Evolutionary conservation across 2,888 invertebrate species (phyloP).

Genomic region (Dasypolia templi): DNA sequence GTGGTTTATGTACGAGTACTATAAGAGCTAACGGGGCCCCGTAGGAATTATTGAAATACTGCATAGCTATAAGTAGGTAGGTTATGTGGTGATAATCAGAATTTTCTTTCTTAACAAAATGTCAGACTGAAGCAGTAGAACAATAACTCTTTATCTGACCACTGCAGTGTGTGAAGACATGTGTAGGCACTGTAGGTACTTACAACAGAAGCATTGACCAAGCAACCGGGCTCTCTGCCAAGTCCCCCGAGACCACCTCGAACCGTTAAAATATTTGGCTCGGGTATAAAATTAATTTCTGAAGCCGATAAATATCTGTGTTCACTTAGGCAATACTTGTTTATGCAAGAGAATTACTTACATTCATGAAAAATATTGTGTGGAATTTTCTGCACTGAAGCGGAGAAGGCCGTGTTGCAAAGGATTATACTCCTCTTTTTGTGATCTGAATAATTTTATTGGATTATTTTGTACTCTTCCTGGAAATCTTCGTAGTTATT

Average conservation of each 20-base stretch:
- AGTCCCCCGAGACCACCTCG: slow-evolving; percentile 13
- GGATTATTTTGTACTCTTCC: background rate
- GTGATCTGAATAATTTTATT: background rate
- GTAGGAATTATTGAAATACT: background rate
- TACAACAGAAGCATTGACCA: slow-evolving; percentile 43
- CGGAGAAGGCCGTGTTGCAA: background rate
- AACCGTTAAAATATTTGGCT: slow-evolving; percentile 24
- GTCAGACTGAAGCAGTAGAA: background rate
- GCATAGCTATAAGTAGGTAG: background rate
- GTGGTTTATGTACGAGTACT: background rate
- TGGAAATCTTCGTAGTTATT: background rate
- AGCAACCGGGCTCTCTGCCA: slow-evolving; percentile 55
- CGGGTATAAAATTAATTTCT: slow-evolving; percentile 34
- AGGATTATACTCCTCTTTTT: background rate
- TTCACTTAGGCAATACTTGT: slow-evolving; percentile 19
- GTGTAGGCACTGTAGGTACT: slow-evolving; percentile 36
- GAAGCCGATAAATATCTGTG: slow-evolving; percentile 43
- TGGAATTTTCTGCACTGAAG: background rate
- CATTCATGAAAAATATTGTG: slow-evolving; percentile 1
- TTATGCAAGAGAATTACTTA: background rate
- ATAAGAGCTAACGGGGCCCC: background rate
- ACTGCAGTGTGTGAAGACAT: slow-evolving; percentile 33
- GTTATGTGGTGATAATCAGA: too few relatives aligned
- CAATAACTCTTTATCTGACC: slow-evolving; percentile 3
- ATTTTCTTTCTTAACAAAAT: background rate